Percentiles rank a stretch among this genome's conserved stretches.
Evolutionary conservation across 2,797 vertebrate species (phyloP).

Genomic region (Myiotriccus ornatus): DNA sequence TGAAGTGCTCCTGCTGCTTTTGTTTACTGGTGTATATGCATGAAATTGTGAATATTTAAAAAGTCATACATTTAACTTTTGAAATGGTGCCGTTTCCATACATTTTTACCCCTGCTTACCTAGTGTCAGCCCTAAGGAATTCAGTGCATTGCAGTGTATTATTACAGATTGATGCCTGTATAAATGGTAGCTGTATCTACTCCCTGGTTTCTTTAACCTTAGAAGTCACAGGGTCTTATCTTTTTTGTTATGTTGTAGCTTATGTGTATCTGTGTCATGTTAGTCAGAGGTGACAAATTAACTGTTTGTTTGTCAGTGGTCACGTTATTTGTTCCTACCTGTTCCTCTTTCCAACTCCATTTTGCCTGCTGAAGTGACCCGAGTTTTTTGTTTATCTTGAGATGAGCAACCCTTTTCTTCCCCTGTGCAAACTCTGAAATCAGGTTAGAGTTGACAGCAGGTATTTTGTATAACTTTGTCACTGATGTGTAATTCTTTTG

Average conservation of each 20-base stretch:
- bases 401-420: background rate
- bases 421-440: background rate
- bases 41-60: background rate
- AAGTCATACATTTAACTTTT: background rate
- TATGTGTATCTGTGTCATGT: constrained; percentile 4
- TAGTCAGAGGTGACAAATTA: constrained; percentile 26
- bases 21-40: background rate
- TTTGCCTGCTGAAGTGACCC: background rate
- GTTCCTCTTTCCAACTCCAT: background rate
- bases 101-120: background rate
- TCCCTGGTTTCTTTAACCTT: constrained; percentile 32
- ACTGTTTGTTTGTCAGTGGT: constrained; percentile 20
- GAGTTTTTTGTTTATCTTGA: background rate
- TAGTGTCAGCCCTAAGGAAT: background rate
- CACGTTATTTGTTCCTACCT: background rate
- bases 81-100: background rate
- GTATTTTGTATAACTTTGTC: background rate
- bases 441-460: background rate
- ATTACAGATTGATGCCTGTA: background rate
- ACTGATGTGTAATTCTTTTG: background rate
- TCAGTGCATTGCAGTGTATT: background rate
- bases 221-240: background rate
- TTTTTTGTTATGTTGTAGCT: background rate
- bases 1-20: background rate
- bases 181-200: background rate